Evolutionary conservation across 2,797 vertebrate species (phyloP), one percentile per base, ranked within the genome.

Genomic region (Tragelaphus oryx): DNA sequence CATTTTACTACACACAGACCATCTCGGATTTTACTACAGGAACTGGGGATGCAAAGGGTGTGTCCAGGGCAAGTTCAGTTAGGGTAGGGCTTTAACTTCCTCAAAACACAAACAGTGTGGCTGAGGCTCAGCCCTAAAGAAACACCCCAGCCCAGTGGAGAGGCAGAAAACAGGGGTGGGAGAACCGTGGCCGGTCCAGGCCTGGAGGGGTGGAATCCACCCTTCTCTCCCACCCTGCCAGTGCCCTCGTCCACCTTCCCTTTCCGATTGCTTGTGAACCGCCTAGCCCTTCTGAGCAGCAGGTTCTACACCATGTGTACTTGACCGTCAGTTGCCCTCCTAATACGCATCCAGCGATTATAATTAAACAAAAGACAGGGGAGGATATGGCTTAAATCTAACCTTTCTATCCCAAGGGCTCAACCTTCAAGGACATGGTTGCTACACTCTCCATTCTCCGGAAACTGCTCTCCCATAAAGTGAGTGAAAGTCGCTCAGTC

Each of bases 201-300:
- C 59, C 24, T 0, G 5, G n/a, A 13, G 44, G 28, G 28, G n/a
- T 1, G 2, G 5, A 28, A 59, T 16, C 14, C 54, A 4, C 12
- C 48, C 8, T 7, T 9, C 41, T 26, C 68, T 71, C 37, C 37
- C 20, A 71, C 33, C 33, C n/a, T 5, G 1, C 50, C 16, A 0
- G 12, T 4, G 8, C 75, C 41, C 2, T 3, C 0, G 2, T 0
- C 22, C 37, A 1, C 14, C 28, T 76, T 41, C 41, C 24, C 44
- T 4, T 6, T 24, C 0, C 0, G 1, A 52, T n/a, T 41, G 48
- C 37, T 17, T 1, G 28, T 60, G 16, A 1, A 52, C 12, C 30
- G 30, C 33, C 33, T 16, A 3, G 76, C 37, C 60, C 44, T 87
- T 50, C 48, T 37, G 20, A 12, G 28, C 13, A 0, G 3, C 46